Evolutionary conservation across 2,113 vertebrate genomes (phyloP).

Genomic region (Salvelinus alpinus): DNA sequence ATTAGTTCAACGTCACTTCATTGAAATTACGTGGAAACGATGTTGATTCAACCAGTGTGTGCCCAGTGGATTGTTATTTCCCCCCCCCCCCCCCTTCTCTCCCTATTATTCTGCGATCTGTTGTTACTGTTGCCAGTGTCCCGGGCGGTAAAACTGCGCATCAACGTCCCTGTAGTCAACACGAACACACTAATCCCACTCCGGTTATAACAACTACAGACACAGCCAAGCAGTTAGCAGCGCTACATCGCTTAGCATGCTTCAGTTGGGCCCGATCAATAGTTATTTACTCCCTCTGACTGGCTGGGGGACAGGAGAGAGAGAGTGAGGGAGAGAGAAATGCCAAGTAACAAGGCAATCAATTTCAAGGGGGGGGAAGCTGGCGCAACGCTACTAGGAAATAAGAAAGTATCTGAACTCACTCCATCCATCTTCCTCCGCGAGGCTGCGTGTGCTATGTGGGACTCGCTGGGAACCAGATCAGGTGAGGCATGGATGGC

Average conservation of each 20-base stretch:
- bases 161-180: conserved; percentile 17
- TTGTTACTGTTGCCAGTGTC: too few relatives aligned
- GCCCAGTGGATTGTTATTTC: too few relatives aligned
- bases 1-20: too few relatives aligned
- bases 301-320: conserved; percentile 37
- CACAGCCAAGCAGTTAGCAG: conserved; percentile 48
- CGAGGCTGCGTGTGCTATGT: conserved; percentile 10
- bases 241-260: conserved; percentile 44
- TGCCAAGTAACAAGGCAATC: conserved; percentile 64
- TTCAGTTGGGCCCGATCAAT: conserved; percentile 59
- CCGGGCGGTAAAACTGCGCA: conserved; percentile 5
- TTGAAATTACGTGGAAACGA: too few relatives aligned
- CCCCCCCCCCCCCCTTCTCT: too few relatives aligned
- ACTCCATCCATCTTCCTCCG: conserved; percentile 61
- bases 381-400: conserved; percentile 48
- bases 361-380: conserved; percentile 41
- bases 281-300: conserved; percentile 65
- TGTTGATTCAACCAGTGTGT: too few relatives aligned
- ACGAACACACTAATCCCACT: conserved; percentile 19
- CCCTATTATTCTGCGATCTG: neutral
- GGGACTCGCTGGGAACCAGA: conserved; percentile 28
- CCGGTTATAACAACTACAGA: conserved; percentile 26
- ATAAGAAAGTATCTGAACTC: conserved; percentile 61
- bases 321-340: conserved; percentile 51
- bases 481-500: conserved; percentile 28